These are phyloP conservation scores for Pempheris klunzingeri DNA, from an alignment of 2,797 vertebrate genomes.

Conservation along the genomic window DNA sequence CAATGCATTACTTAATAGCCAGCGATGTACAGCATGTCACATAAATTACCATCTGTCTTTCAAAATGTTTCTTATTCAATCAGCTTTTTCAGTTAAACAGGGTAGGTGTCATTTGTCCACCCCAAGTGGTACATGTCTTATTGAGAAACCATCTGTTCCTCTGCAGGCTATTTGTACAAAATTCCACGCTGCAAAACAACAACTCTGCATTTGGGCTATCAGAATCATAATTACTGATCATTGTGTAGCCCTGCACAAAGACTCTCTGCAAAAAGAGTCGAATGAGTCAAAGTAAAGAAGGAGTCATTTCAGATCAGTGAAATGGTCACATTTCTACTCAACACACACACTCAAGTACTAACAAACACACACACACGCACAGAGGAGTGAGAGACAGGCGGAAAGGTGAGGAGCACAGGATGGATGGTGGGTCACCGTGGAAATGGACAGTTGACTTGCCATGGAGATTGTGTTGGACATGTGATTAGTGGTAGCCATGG, in stretches of 20 bases:
- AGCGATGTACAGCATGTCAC: neutral
- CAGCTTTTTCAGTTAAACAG: constrained; percentile 17
- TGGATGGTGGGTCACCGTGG: constrained; percentile 76
- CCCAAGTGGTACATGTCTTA: constrained; percentile 28
- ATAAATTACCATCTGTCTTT: neutral
- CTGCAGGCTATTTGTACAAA: constrained; percentile 20
- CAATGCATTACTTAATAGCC: neutral
- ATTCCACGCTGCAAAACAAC: neutral
- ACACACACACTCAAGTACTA: neutral
- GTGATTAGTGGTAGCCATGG: constrained; percentile 54
- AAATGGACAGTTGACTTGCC: constrained; percentile 45
- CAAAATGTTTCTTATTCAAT: neutral
- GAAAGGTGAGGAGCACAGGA: constrained; percentile 84
- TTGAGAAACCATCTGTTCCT: constrained; percentile 56
- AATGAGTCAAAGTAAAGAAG: constrained; percentile 43
- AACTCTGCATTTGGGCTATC: neutral
- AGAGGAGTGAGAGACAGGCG: constrained; percentile 75
- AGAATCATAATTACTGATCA: neutral
- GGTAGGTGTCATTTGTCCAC: constrained; percentile 42
- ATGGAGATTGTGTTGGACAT: constrained; percentile 28
- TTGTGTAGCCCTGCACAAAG: neutral
- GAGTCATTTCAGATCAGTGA: constrained; percentile 55
- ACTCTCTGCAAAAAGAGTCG: neutral
- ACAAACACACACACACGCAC: constrained; percentile 46
- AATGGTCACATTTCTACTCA: constrained; percentile 34